These are phyloP conservation scores for Henricia sp. DNA, from an alignment of 53 echinoderm and acorn worm species.

Conservation along the genomic window DNA sequence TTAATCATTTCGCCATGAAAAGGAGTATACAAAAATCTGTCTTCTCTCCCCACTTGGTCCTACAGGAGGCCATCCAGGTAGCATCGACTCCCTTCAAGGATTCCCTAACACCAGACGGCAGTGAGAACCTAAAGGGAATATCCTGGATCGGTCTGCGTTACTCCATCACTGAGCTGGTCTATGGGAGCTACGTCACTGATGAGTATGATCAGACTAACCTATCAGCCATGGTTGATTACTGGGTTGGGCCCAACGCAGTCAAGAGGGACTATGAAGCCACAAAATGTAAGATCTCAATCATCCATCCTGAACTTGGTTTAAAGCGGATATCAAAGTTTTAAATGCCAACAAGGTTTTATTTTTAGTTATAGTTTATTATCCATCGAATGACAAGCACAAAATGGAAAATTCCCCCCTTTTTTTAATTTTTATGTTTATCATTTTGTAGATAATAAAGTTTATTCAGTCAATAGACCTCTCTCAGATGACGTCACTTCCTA, in stretches of 20 bases:
- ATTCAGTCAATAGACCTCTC: too few species aligned
- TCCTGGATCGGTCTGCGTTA: conserved; percentile 97
- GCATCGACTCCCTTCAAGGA: conserved; percentile 83
- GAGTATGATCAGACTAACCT: conserved; percentile 91
- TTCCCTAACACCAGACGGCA: conserved; percentile 60
- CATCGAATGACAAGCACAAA: too few species aligned
- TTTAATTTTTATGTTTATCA: too few species aligned
- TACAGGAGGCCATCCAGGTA: conserved; percentile 82
- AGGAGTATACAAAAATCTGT: too few species aligned
- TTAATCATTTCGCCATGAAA: background rate
- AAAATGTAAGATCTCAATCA: conserved; percentile 71
- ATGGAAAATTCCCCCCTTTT: too few species aligned
- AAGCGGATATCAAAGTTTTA: too few species aligned
- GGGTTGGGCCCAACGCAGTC: conserved; percentile 95
- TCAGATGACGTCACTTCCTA: too few species aligned
- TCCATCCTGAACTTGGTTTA: too few species aligned
- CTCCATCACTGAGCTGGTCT: conserved; percentile 89
- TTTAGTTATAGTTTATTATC: too few species aligned
- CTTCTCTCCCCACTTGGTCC: too few species aligned
- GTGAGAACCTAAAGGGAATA: conserved; percentile 81
- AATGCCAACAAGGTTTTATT: too few species aligned
- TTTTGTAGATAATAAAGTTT: too few species aligned
- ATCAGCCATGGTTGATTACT: conserved; percentile 96
- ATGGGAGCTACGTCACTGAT: conserved; percentile 90
- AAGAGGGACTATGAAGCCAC: conserved; percentile 98